Base-by-base conservation (phyloP, 2,113 vertebrate genomes). In the Pterocles orientalis region DNA sequence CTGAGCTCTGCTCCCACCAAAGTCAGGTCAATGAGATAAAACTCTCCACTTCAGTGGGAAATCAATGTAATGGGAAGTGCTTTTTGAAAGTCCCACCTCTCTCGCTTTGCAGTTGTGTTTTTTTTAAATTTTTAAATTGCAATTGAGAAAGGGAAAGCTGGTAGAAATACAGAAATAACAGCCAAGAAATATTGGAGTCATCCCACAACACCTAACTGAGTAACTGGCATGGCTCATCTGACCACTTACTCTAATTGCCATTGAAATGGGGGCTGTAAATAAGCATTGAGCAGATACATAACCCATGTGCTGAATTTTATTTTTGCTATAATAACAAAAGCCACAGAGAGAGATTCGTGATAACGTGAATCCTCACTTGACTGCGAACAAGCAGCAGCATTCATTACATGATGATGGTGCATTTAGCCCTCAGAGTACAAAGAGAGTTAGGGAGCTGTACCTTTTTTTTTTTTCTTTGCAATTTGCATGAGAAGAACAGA, bases 271-370 rank as follows among this genome's bases (percentile, higher is more conserved):
- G 33, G 77, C 81, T 76, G 60, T 91, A 92, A 96, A 95, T 89
- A 95, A 92, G 43, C 45, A 76, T 3, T 3, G 6, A 90, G 60
- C 11, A 84, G 69, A 72, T 84, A 90, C 8, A 72, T 73, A 88
- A 83, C 69, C 53, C 68, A 51, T 28, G 72, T 66, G 64, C 34
- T 78, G 71, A 76, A 84, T 88, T 94, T 86, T 84, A 84, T 65
- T 89, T 94, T 94, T 95, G 56, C 77, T 89, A 51, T 82, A 84
- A 94, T 82, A 96, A 92, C 93, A 95, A 93, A 94, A 84, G 48
- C 53, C 45, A 86, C 11, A 5, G 16, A 70, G 50, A 90, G 76
- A 82, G 83, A 96, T 96, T 95, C 78, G 94, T 58, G 75, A 47
- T 76, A 95, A 84, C 72, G 76, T 36, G 95, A 93, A 70, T 91